These are phyloP conservation scores for Chionoecetes opilio DNA, from an alignment of 1,140 invertebrate genomes.

Conservation along the genomic window DNA sequence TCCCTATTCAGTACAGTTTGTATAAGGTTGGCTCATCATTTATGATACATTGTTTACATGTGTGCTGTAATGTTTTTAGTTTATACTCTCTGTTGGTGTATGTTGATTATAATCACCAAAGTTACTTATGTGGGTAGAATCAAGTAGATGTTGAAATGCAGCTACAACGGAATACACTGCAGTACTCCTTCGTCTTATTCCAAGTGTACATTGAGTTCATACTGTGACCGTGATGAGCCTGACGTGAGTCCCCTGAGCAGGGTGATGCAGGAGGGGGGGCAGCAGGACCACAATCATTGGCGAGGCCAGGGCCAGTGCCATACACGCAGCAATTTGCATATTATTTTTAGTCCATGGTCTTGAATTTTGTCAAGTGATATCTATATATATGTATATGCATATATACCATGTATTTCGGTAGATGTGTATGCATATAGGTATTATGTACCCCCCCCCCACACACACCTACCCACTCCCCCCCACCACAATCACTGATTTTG, in stretches of 20 bases:
- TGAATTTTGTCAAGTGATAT: no score
- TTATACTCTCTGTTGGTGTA: neutral
- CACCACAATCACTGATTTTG: no score
- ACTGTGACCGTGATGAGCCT: neutral
- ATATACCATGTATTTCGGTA: neutral
- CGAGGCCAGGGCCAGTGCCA: neutral
- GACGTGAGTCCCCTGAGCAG: neutral
- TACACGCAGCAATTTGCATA: neutral
- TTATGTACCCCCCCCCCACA: no score
- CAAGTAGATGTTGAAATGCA: neutral
- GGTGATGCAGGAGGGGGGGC: neutral
- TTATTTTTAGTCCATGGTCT: no score
- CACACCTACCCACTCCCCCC: no score
- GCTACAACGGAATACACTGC: neutral
- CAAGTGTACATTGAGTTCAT: neutral
- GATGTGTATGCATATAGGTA: neutral
- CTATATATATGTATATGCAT: neutral
- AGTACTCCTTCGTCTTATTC: neutral
- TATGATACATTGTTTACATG: neutral
- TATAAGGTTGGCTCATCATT: neutral
- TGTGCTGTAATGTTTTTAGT: neutral
- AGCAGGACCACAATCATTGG: neutral
- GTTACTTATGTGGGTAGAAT: neutral
- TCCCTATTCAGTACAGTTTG: neutral
- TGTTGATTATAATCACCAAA: neutral